Evolutionary conservation across 2,797 vertebrate species (phyloP).

Genomic region (Enteromius unitaeniatus): DNA sequence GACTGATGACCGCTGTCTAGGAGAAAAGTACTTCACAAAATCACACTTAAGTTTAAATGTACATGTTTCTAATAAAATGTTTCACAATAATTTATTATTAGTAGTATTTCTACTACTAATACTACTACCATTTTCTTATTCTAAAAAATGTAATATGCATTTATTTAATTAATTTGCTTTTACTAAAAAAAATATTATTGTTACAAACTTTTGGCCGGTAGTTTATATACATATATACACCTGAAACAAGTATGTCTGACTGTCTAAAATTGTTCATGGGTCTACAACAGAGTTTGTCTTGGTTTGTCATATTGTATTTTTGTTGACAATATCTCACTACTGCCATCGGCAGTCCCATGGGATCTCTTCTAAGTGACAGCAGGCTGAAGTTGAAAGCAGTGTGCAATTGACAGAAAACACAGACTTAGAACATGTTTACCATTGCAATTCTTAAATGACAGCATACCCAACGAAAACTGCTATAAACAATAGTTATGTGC

Average conservation of each 20-base stretch:
- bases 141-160: too few relatives aligned
- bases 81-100: not conserved
- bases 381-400: constrained; percentile 30
- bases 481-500: constrained; percentile 5
- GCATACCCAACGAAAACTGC: not conserved
- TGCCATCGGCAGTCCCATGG: constrained; percentile 34
- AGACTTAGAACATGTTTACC: constrained; percentile 29
- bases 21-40: not conserved
- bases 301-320: not conserved
- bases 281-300: constrained; percentile 8
- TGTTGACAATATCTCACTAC: constrained; percentile 28
- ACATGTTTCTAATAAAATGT: not conserved
- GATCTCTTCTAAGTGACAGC: constrained; percentile 36
- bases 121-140: too few relatives aligned
- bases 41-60: not conserved
- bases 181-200: not conserved
- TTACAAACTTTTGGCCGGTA: not conserved
- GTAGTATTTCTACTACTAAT: too few relatives aligned
- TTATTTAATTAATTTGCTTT: too few relatives aligned
- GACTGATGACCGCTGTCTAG: constrained; percentile 2
- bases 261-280: not conserved
- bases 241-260: not conserved
- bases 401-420: constrained; percentile 29
- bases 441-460: constrained; percentile 24
- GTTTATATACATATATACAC: not conserved